These are phyloP conservation scores for Catharus bicknelli DNA, from an alignment of 2,113 vertebrate species.

Conservation along the genomic window DNA sequence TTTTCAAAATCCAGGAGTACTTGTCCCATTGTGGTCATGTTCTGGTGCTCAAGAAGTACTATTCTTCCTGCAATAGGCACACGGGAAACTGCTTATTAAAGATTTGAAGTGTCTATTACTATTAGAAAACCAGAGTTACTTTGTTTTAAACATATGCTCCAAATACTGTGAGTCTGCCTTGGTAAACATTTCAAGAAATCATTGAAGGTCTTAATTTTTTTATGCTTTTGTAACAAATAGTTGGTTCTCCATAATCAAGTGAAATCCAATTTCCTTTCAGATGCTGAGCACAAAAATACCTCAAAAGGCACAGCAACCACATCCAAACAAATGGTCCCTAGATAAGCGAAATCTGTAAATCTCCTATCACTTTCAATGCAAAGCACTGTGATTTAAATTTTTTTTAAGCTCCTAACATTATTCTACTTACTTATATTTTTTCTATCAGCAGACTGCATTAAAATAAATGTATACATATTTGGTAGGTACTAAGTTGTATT, in stretches of 20 bases:
- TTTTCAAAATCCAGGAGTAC: not conserved
- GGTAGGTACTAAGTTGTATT: not conserved
- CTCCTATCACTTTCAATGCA: not conserved
- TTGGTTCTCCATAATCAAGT: not conserved
- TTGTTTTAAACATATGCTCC: not conserved
- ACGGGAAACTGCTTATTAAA: not conserved
- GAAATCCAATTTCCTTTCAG: not conserved
- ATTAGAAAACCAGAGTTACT: not conserved
- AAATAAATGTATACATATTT: not conserved
- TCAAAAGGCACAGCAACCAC: not conserved
- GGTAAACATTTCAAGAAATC: not conserved
- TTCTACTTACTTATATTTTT: not conserved
- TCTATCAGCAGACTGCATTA: not conserved
- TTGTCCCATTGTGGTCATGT: not conserved
- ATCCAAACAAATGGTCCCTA: not conserved
- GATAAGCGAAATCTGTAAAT: not conserved
- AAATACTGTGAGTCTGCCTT: accelerated
- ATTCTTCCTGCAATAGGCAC: accelerated
- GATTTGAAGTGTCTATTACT: accelerated
- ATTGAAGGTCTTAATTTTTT: not conserved
- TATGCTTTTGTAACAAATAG: not conserved
- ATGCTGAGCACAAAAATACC: not conserved
- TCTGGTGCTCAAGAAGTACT: not conserved
- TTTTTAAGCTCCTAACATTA: not conserved
- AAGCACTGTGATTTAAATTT: not conserved